These are phyloP conservation scores for Leucozona laternaria DNA, from an alignment of 2,888 invertebrate species.

Conservation along the genomic window DNA sequence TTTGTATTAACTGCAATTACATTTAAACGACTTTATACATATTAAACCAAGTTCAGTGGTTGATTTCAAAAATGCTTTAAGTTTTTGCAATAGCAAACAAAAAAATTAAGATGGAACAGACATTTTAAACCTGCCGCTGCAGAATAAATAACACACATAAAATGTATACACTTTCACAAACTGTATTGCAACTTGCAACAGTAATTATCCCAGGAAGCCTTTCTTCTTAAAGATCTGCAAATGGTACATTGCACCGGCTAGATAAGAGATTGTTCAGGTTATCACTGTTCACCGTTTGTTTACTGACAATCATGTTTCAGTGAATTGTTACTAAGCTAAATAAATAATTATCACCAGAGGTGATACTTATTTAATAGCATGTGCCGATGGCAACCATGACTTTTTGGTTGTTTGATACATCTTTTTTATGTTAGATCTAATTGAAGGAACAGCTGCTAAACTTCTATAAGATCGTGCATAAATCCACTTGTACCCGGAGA, in stretches of 20 bases:
- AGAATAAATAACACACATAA: not conserved
- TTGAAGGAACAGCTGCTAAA: not conserved
- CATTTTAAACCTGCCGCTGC: not conserved
- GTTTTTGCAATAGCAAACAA: not conserved
- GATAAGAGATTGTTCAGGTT: slow-evolving; percentile 27
- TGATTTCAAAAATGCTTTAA: not conserved
- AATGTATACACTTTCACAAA: not conserved
- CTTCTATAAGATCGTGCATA: no score
- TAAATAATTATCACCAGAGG: slow-evolving; percentile 2
- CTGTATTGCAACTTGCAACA: not conserved
- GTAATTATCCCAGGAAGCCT: not conserved
- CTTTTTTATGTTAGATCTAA: not conserved
- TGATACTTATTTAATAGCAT: not conserved
- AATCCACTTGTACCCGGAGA: no score
- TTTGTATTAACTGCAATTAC: not conserved
- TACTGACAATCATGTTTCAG: not conserved
- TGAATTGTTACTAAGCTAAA: slow-evolving; percentile 6
- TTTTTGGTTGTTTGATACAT: not conserved
- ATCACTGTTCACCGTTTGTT: slow-evolving; percentile 13
- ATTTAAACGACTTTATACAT: not conserved
- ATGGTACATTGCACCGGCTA: slow-evolving; percentile 6
- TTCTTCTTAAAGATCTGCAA: not conserved
- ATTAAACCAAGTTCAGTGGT: not conserved
- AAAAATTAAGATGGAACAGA: not conserved
- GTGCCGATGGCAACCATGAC: not conserved